Conservation (phyloP, 2,113 vertebrate genomes). For the Mesoclemmys tuberculata region DNA sequence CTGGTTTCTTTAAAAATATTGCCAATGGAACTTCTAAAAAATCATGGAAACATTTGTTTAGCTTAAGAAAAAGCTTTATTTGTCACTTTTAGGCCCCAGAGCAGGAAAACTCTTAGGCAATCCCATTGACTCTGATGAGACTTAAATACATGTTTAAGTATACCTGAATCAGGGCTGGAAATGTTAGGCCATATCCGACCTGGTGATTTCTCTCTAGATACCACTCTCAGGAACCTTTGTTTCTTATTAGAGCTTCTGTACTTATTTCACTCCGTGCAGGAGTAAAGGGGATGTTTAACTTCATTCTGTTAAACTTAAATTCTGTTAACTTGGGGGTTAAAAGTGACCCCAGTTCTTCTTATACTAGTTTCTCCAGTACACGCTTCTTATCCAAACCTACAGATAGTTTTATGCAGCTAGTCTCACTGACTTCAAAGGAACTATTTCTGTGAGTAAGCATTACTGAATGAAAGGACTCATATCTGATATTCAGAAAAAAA, state of each 20-base stretch:
- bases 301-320: background rate
- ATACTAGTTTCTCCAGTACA: background rate
- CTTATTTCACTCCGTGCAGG: background rate
- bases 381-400: constrained; percentile 21
- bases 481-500: background rate
- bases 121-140: background rate
- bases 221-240: background rate
- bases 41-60: background rate
- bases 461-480: background rate
- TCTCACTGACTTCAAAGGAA: background rate
- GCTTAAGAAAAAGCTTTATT: background rate
- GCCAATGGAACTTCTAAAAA: background rate
- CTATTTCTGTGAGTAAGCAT: background rate
- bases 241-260: background rate
- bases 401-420: background rate
- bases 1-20: background rate
- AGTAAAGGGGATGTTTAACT: background rate
- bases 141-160: background rate
- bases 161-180: background rate
- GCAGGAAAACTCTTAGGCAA: background rate
- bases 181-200: background rate
- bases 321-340: background rate
- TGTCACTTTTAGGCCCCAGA: background rate
- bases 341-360: background rate
- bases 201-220: background rate